These are phyloP conservation scores for Macrotrachela quadricornifera DNA, from an alignment of 1,140 invertebrate species.

Conservation along the genomic window DNA sequence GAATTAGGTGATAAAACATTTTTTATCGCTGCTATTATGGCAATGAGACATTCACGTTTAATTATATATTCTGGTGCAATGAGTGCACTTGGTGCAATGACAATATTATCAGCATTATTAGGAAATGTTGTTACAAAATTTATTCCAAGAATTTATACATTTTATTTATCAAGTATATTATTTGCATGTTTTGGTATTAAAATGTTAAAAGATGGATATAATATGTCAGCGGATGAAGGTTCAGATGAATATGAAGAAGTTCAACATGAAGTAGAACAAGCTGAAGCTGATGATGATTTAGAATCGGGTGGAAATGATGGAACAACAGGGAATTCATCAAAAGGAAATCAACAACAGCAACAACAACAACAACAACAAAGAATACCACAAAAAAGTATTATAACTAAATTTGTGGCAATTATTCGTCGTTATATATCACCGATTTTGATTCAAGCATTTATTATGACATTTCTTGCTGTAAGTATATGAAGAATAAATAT, in stretches of 20 bases:
- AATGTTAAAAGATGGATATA: slow-evolving; percentile 84
- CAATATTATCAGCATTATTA: slow-evolving; percentile 57
- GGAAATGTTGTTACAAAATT: slow-evolving; percentile 53
- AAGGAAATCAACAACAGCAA: slow-evolving; percentile 4
- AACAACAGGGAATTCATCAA: slow-evolving; percentile 12
- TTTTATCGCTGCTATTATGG: slow-evolving; percentile 97
- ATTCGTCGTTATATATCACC: neutral
- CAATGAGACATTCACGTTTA: slow-evolving; percentile 79
- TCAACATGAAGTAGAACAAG: slow-evolving; percentile 67
- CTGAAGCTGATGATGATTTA: slow-evolving; percentile 57
- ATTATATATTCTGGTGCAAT: slow-evolving; percentile 83
- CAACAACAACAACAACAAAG: neutral
- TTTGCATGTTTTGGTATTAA: slow-evolving; percentile 96
- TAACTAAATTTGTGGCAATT: neutral
- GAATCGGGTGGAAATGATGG: slow-evolving; percentile 26
- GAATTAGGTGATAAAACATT: slow-evolving; percentile 99
- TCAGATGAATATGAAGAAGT: slow-evolving; percentile 94
- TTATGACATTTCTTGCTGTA: slow-evolving; percentile 31
- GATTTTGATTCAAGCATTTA: slow-evolving; percentile 14
- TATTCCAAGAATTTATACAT: slow-evolving; percentile 70
- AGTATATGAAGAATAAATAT: neutral
- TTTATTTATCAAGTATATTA: slow-evolving; percentile 75
- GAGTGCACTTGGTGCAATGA: slow-evolving; percentile 74
- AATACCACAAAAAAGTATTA: neutral
- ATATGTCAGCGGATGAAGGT: slow-evolving; percentile 76